Base-by-base conservation (phyloP, 2,797 vertebrate species). In the Phaenicophaeus curvirostris region DNA sequence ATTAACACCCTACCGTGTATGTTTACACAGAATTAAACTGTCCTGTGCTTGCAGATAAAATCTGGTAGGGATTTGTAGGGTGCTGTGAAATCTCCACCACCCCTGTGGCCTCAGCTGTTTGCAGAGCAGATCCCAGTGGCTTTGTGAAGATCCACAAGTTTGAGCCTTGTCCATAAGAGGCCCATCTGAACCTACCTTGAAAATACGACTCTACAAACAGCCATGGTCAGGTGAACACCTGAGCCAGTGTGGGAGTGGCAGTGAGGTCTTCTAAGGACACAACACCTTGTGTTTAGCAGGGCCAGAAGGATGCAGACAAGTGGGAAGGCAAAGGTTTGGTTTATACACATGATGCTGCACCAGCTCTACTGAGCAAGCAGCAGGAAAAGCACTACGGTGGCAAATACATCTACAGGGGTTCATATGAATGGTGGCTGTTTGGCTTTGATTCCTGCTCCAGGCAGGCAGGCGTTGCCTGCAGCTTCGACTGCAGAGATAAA, bases 201-300 rank as follows among this genome's bases (percentile, higher is more conserved):
- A 54, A 66, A 30, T 11, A 6, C 2, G 33, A 13, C 33, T 53
- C 67, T 20, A 28, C 71, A 35, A 24, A 8, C 78, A 83, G 31
- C 5, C 35, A 5, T 13, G 27, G 37, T 3, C 39, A 55, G 71
- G 37, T 4, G 6, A n/a, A 10, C 48, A 20, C 48, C 37, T 63
- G n/a, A 41, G 66, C 31, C 5, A 33, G 44, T 6, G 15, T 18
- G 39, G 28, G 1, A 53, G 21, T 2, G 39, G 65, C 53, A 65
- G 27, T 1, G 65, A 90, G 24, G 27, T 6, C 39, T 41, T 53
- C 42, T 39, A 35, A 28, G 37, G 68, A 13, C 16, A 41, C 0
- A 23, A 62, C 0, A 3, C 30, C n/a, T 57, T 14, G 59, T 33
- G 44, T 19, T 30, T 0, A 0, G 33, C 30, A 17, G 63, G 63